Conservation (phyloP, 2,113 vertebrate species). For the Caracal caracal region DNA sequence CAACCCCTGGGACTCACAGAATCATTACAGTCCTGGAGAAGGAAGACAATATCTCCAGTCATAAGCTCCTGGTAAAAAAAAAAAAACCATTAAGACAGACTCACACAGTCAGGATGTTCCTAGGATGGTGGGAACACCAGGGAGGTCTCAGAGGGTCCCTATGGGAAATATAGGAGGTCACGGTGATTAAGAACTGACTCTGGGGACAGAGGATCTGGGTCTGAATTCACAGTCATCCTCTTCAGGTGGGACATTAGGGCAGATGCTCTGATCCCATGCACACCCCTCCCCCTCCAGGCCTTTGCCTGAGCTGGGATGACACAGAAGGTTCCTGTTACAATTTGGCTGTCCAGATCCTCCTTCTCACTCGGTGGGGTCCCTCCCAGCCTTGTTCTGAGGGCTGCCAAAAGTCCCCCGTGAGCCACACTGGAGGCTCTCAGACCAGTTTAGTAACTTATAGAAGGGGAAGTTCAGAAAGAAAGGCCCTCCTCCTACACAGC, state of each 20-base stretch:
- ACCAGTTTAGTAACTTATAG: background rate
- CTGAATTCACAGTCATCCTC: background rate
- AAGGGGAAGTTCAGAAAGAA: background rate
- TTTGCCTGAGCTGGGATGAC: background rate
- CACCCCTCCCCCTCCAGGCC: accelerated
- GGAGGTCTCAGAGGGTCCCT: background rate
- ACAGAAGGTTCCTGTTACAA: background rate
- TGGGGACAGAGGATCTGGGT: background rate
- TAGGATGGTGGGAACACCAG: background rate
- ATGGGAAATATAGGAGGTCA: background rate
- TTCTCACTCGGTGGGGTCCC: background rate
- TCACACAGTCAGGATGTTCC: accelerated
- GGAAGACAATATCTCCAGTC: background rate
- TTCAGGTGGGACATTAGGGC: accelerated
- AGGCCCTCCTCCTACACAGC: background rate
- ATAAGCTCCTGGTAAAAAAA: background rate
- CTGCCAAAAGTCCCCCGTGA: background rate
- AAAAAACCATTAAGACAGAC: background rate
- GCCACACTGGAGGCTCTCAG: background rate
- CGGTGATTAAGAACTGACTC: background rate
- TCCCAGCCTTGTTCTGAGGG: background rate
- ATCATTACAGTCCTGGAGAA: background rate
- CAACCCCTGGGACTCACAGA: background rate
- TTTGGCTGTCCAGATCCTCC: background rate
- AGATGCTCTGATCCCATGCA: background rate